Percentiles rank a stretch among this genome's conserved stretches.
These are phyloP conservation scores for Drosophila mauritiana DNA, from an alignment of 1,140 invertebrate species.

Conservation along the genomic window DNA sequence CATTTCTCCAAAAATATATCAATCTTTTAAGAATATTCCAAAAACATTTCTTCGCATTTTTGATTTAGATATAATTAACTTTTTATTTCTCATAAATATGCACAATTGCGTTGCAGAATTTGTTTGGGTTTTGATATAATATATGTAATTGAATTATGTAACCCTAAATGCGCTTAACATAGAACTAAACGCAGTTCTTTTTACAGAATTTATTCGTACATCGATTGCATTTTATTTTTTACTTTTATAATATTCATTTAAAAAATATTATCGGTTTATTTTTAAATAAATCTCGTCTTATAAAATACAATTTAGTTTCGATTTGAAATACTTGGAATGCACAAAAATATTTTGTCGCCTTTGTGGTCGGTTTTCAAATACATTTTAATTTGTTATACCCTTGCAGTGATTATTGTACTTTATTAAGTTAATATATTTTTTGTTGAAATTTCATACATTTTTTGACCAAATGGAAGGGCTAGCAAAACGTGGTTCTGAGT, in stretches of 20 bases:
- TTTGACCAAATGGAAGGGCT: too few species aligned
- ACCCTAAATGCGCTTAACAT: slow-evolving; percentile 64
- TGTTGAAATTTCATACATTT: not conserved
- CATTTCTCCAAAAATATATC: too few species aligned
- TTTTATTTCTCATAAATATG: slow-evolving; percentile 76
- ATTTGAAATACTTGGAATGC: slow-evolving; percentile 79
- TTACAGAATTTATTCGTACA: slow-evolving; percentile 56
- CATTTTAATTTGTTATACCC: slow-evolving; percentile 17
- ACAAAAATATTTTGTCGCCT: slow-evolving; percentile 68
- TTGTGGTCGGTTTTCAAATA: slow-evolving; percentile 51
- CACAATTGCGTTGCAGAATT: slow-evolving; percentile 62
- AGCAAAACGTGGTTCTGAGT: too few species aligned
- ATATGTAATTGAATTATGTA: slow-evolving; percentile 52
- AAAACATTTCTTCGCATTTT: not conserved
- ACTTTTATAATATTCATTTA: slow-evolving; percentile 27
- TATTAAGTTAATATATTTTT: not conserved
- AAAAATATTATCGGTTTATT: slow-evolving; percentile 38
- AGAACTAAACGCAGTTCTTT: slow-evolving; percentile 62
- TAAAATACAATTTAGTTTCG: slow-evolving; percentile 33
- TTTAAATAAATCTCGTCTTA: slow-evolving; percentile 56
- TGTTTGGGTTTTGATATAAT: slow-evolving; percentile 49
- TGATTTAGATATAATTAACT: slow-evolving; percentile 63
- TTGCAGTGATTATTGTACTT: not conserved
- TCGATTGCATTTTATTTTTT: slow-evolving; percentile 30
- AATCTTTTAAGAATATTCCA: too few species aligned